These are phyloP conservation scores for Typhlichthys eigenmanni DNA, from an alignment of 2,797 vertebrate genomes.

Conservation along the genomic window DNA sequence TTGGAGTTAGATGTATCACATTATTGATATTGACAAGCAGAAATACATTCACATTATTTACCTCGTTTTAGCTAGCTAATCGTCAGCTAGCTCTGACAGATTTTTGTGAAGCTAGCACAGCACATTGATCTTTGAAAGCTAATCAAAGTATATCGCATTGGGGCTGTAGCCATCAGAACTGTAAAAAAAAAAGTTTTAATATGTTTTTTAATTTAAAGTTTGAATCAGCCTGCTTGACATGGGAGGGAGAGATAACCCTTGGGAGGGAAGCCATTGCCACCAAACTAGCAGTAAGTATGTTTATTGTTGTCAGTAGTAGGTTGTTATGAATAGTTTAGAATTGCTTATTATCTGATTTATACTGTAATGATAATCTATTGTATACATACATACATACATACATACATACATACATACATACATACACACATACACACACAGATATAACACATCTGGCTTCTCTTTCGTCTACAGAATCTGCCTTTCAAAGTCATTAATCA, in stretches of 20 bases:
- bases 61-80: no score
- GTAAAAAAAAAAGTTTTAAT: not conserved
- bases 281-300: constrained; percentile 71
- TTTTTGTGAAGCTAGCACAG: no score
- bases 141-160: not conserved
- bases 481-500: constrained; percentile 79
- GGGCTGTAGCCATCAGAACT: not conserved
- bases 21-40: no score
- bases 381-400: not conserved
- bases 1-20: no score
- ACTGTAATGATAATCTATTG: not conserved
- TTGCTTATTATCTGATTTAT: not conserved
- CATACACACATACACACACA: not conserved
- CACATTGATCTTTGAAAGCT: no score
- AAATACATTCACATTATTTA: no score
- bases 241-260: constrained; percentile 77
- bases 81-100: no score
- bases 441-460: constrained; percentile 13
- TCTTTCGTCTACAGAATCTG: constrained; percentile 60
- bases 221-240: constrained; percentile 78
- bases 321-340: not conserved
- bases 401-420: not conserved
- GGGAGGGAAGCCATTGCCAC: constrained; percentile 74
- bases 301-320: not conserved
- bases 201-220: constrained; percentile 52